Base-by-base conservation (phyloP, 2,113 vertebrate genomes). In the Dicentrarchus labrax region DNA sequence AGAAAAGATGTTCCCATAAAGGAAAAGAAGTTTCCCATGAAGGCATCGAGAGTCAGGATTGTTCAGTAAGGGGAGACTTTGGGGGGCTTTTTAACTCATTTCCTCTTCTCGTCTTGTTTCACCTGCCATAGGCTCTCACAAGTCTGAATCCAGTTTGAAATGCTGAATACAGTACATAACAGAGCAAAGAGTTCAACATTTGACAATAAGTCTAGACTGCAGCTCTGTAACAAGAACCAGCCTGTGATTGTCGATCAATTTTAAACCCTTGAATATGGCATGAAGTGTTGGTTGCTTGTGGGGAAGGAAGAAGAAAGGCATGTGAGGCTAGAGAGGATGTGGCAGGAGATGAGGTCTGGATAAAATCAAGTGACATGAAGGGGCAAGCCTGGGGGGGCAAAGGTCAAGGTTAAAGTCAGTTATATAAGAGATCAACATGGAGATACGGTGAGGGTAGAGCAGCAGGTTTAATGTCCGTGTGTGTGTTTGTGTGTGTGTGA, bases 401-500 rank as follows among this genome's bases (percentile, higher is more conserved):
- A 80, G 54, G 72, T 82, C 38, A 84, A 41, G 50, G 45, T 45
- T 67, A 30, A 9, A 64, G 41, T 59, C 51, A 9, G 22, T 62
- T 67, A 66, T 83, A 50, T 74, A 67, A 80, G 48, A 77, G 38
- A 71, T 57, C 21, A 65, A 68, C 54, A 64, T 65, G 19, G 22
- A 47, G 39, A 73, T 60, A 50, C 3, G 4, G 39, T 57, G 41
- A 48, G 19, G 8, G 7, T 17, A 69, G 50, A 81, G 54, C 54
- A 65, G 38, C 78, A 74, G 72, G 41, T 83, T 67, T 73, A 8
- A 70, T 74, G 22, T 71, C 13, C 68, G 8, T 89, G 82, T 71
- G 45, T 80, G 53, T 60, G 48, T 87, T 39, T 53, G 38, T 0
- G 69, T 87, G 87, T 85, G 80, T 78, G 8, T 77, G 87, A 89